Percentiles rank a stretch among this genome's conserved stretches.
These are phyloP conservation scores for Drosophila koepferae DNA, from an alignment of 2,888 invertebrate genomes.

Conservation along the genomic window DNA sequence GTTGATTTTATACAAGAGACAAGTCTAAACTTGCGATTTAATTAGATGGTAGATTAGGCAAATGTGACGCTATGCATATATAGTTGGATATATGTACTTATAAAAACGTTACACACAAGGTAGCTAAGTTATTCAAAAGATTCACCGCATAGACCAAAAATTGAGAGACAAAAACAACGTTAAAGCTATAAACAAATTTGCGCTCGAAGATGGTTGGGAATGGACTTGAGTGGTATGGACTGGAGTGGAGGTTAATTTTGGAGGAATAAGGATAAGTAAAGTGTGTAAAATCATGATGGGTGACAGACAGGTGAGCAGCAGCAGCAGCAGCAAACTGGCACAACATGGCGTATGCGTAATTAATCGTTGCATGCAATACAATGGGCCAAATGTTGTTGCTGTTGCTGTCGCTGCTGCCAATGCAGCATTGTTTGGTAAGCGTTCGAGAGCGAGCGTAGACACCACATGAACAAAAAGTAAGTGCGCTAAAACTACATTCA, in stretches of 20 bases:
- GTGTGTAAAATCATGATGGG: constrained; percentile 39
- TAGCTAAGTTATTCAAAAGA: constrained; percentile 67
- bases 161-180: constrained; percentile 56
- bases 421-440: constrained; percentile 35
- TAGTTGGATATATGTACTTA: constrained; percentile 43
- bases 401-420: constrained; percentile 12
- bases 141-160: constrained; percentile 64
- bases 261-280: constrained; percentile 10
- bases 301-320: constrained; percentile 8
- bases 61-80: constrained; percentile 64
- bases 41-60: constrained; percentile 56
- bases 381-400: constrained; percentile 18
- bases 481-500: constrained; percentile 77
- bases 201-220: constrained; percentile 38
- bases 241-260: background rate
- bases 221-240: background rate
- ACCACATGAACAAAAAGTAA: constrained; percentile 67
- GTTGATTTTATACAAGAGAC: constrained; percentile 56
- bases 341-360: constrained; percentile 58
- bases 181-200: constrained; percentile 74
- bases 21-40: constrained; percentile 61
- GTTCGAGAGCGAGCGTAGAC: constrained; percentile 60
- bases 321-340: constrained; percentile 16
- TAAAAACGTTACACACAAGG: constrained; percentile 77
- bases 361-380: constrained; percentile 48